phyloP scores from a whole-genome alignment of 2,888 invertebrate genomes.

The Pardosa pseudoannulata region DNA sequence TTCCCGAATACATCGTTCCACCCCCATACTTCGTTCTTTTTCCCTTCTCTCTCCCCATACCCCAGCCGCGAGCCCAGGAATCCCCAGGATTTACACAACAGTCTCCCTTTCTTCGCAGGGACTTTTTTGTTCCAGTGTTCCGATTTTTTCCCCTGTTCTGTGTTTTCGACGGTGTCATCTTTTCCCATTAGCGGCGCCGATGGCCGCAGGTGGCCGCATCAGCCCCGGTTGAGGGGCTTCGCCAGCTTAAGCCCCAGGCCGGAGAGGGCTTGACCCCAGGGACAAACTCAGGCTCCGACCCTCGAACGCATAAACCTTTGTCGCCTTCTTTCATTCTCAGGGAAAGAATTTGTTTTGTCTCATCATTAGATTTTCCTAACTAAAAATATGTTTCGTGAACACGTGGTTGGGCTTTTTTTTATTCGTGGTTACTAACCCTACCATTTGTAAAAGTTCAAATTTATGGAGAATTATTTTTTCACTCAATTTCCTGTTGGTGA shows the following conservation, averaged over 20 bases:
- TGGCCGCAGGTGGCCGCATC: constrained; percentile 61
- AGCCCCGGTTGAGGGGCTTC: constrained; percentile 46
- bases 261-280: constrained; percentile 1
- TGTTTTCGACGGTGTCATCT: constrained; percentile 53
- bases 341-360: background rate
- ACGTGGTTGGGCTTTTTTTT: no score
- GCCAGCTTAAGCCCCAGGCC: constrained; percentile 41
- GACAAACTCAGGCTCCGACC: constrained; percentile 36
- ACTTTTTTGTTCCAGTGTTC: constrained; percentile 24
- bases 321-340: constrained; percentile 64
- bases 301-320: constrained; percentile 38
- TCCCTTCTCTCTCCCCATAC: background rate
- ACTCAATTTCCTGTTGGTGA: no score
- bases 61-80: background rate
- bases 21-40: no score
- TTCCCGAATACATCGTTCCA: background rate
- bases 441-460: no score
- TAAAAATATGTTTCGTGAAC: no score
- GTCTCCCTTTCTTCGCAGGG: constrained; percentile 20
- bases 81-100: constrained; percentile 56
- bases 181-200: constrained; percentile 59
- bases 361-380: no score
- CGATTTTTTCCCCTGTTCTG: constrained; percentile 30
- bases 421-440: no score
- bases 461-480: no score